A percentile compares a stretch with the other conserved stretches of the same genome.
Conservation (phyloP, 2,113 vertebrate species). For the Pyxicephalus adspersus region DNA sequence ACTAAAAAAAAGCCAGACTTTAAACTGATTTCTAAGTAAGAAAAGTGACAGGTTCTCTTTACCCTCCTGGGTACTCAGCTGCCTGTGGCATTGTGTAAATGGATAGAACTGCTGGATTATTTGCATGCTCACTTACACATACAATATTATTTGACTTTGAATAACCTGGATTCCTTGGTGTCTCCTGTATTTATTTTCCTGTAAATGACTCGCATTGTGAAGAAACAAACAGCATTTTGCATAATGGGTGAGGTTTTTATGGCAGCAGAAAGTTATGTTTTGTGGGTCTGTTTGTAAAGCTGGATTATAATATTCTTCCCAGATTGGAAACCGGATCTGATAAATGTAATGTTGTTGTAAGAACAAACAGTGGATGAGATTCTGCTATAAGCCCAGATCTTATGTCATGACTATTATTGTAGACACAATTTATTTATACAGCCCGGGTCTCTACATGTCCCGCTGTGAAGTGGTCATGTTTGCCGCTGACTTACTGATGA, state of each 20-base stretch:
- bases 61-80: too few relatives aligned
- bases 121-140: not conserved
- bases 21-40: too few relatives aligned
- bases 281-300: not conserved
- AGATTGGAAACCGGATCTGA: not conserved
- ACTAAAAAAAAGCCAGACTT: too few relatives aligned
- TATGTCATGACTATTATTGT: not conserved
- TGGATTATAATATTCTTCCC: not conserved
- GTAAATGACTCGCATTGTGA: not conserved
- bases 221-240: not conserved
- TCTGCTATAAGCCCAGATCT: not conserved
- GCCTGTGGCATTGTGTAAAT: too few relatives aligned
- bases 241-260: not conserved
- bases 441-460: not conserved
- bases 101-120: not conserved
- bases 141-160: conserved; percentile 3
- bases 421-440: not conserved
- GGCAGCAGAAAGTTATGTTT: not conserved
- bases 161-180: not conserved
- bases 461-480: not conserved
- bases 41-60: too few relatives aligned
- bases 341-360: not conserved
- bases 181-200: not conserved
- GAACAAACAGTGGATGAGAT: not conserved
- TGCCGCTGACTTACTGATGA: conserved; percentile 5